A percentile compares a stretch with the other conserved stretches of the same genome.
These are phyloP conservation scores for Desmodus rotundus DNA, from an alignment of 2,113 vertebrate species.

Conservation along the genomic window DNA sequence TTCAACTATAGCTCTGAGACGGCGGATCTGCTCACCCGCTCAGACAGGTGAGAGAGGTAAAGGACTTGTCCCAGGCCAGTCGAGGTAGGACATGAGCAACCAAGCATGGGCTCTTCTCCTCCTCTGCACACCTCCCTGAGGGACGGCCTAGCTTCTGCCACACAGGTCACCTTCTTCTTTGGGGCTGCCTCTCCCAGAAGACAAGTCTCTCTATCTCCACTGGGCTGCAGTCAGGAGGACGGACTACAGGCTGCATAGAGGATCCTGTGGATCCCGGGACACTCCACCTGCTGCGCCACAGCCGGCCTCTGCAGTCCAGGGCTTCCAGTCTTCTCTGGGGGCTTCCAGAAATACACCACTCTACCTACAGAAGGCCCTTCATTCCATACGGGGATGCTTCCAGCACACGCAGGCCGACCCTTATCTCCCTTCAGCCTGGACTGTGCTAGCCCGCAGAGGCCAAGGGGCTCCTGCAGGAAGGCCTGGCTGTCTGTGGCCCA, in stretches of 20 bases:
- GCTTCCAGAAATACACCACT: background rate
- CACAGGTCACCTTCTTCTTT: background rate
- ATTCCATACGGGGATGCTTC: background rate
- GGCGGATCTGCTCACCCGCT: background rate
- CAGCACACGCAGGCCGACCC: background rate
- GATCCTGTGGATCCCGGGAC: background rate
- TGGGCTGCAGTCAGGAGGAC: background rate
- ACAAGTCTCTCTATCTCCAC: background rate
- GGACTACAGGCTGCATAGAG: accelerated
- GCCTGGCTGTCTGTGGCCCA: background rate
- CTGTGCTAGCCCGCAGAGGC: background rate
- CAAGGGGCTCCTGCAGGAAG: background rate
- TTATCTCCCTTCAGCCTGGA: background rate
- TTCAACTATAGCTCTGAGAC: background rate
- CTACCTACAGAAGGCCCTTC: background rate
- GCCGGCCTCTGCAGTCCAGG: background rate
- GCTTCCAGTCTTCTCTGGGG: background rate
- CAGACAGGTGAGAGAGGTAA: background rate
- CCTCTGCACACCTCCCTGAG: too few species aligned
- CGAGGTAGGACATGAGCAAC: background rate
- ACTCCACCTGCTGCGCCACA: background rate
- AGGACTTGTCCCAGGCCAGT: background rate
- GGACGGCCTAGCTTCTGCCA: background rate
- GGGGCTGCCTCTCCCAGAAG: background rate
- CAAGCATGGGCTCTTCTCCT: background rate